Percentiles rank a stretch among this genome's conserved stretches.
Evolutionary conservation across 2,888 invertebrate genomes (phyloP).

Genomic region (Drosophila gaucha): DNA sequence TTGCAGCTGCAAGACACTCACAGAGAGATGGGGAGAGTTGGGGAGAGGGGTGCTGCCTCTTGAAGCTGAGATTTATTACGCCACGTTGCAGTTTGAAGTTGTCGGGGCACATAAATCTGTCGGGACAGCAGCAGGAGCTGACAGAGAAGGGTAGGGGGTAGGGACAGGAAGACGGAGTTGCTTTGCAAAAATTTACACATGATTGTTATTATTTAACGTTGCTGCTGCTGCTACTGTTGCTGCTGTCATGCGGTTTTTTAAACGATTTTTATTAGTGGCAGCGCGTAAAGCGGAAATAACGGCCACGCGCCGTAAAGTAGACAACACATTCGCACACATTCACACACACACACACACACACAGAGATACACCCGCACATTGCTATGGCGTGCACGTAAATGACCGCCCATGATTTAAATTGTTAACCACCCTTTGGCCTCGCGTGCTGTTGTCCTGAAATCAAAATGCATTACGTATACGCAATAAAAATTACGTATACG

Average conservation of each 20-base stretch:
- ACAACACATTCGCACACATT: slow-evolving; percentile 57
- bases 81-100: slow-evolving; percentile 77
- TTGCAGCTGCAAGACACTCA: slow-evolving; percentile 33
- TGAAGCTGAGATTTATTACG: slow-evolving; percentile 72
- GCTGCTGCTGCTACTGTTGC: slow-evolving; percentile 35
- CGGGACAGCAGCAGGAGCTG: slow-evolving; percentile 17
- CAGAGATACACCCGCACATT: slow-evolving; percentile 19
- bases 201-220: slow-evolving; percentile 76
- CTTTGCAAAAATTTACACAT: slow-evolving; percentile 63
- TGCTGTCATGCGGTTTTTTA: slow-evolving; percentile 76
- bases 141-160: accelerated
- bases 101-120: slow-evolving; percentile 73
- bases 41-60: slow-evolving; percentile 27
- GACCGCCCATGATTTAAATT: slow-evolving; percentile 79
- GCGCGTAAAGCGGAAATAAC: slow-evolving; percentile 75
- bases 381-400: slow-evolving; percentile 78
- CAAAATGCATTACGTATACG: slow-evolving; percentile 79
- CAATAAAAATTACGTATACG: slow-evolving; percentile 77
- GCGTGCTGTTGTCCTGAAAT: slow-evolving; percentile 69
- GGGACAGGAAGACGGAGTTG: not conserved
- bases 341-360: not conserved
- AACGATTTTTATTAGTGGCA: slow-evolving; percentile 77
- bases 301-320: slow-evolving; percentile 80
- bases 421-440: slow-evolving; percentile 41
- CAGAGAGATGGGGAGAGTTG: not conserved